Base-by-base conservation (phyloP, 2,797 vertebrate genomes). In the Acrocephalus scirpaceus region DNA sequence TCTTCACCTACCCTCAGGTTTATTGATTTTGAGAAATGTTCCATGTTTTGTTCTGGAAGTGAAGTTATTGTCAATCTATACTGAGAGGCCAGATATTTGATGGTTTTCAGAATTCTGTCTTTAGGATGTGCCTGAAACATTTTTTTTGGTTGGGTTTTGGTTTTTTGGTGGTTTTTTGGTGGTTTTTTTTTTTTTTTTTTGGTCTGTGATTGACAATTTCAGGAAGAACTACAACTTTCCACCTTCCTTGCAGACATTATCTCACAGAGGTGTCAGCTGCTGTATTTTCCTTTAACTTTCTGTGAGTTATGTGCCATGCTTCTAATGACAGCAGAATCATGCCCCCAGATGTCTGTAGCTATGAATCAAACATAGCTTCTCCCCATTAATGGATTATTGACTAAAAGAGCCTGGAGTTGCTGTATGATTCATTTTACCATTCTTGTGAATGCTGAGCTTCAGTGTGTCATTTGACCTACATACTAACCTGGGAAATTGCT, bases 321-420 rank as follows among this genome's bases (percentile, higher is more conserved):
- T 91, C 75, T 78, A 84, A 1, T 60, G 92, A 54, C 48, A 67
- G 53, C 48, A 94, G 53, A 91, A 77, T 82, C 84, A 61, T 64
- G 65, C 15, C 81, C 75, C 32, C 75, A 64, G 66, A 86, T 74
- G 45, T 78, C 88, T 90, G 71, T 20, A 78, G 40, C 74, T 53
- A 12, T 83, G 87, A 85, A 84, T 95, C 86, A 73, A 77, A 22
- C 53, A 38, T 3, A 26, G 40, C 50, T 87, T 93, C 65, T 78
- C 71, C 65, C 50, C 80, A 38, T 93, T 84, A 97, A 94, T 77
- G 73, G 84, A 60, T 88, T 95, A 93, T 96, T 70, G 93, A 95
- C 86, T 88, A 72, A 71, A 88, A 83, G 53, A 81, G 67, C 56
- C 91, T 71, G 38, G 90, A 90, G 51, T 66, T 92, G 30, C 60